These are phyloP conservation scores for Chaetura pelagica DNA, from an alignment of 2,113 vertebrate species.

Conservation along the genomic window DNA sequence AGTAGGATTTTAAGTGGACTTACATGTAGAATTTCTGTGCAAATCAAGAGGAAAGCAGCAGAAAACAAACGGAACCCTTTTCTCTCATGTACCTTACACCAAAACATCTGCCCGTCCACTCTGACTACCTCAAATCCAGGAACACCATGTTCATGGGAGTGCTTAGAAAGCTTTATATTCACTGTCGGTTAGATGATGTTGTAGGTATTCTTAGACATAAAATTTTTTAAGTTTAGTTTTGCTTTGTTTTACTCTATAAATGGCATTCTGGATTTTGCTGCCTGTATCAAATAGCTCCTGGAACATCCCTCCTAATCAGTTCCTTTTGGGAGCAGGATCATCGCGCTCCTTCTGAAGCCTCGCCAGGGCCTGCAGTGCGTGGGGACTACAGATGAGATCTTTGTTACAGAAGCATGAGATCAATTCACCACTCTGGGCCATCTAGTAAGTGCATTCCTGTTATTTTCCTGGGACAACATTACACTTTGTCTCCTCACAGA, in stretches of 20 bases:
- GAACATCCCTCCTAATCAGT: conserved; percentile 34
- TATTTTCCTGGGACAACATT: conserved; percentile 50
- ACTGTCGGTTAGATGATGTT: neutral
- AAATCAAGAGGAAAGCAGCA: neutral
- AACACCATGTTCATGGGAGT: neutral
- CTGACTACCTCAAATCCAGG: neutral
- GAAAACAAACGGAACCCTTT: neutral
- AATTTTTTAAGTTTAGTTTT: neutral
- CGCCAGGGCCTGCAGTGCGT: neutral
- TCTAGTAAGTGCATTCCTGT: conserved; percentile 60
- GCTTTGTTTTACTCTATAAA: neutral
- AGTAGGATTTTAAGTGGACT: neutral
- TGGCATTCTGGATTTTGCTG: neutral
- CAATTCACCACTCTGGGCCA: conserved; percentile 14
- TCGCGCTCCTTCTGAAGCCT: neutral
- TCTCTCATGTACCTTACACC: neutral
- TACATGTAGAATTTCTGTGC: neutral
- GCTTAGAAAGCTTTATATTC: neutral
- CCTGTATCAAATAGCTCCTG: conserved; percentile 21
- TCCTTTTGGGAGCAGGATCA: conserved; percentile 15
- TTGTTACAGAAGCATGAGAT: conserved; percentile 61
- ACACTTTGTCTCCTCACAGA: conserved; percentile 47
- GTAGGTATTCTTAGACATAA: neutral
- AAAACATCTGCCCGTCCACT: neutral
- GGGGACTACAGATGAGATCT: conserved; percentile 56